Percentiles rank a stretch among this genome's conserved stretches.
These are phyloP conservation scores for Bombus turneri DNA, from an alignment of 1,140 invertebrate genomes.

Conservation along the genomic window DNA sequence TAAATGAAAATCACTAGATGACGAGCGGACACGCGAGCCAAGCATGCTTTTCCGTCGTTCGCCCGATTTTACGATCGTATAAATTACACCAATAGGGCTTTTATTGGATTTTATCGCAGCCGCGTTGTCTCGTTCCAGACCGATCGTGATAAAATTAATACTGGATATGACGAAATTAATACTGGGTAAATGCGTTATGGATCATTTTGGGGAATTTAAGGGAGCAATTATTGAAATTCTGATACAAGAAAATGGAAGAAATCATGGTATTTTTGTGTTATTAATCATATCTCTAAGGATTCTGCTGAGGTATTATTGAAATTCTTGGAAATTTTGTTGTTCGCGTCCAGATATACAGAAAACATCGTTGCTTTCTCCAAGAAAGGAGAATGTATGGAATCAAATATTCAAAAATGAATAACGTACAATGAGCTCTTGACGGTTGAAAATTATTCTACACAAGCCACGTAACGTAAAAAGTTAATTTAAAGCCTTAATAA, in stretches of 20 bases:
- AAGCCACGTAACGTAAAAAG: background rate
- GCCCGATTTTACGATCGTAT: background rate
- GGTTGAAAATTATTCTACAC: background rate
- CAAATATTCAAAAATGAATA: background rate
- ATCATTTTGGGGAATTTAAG: background rate
- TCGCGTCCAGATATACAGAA: too few relatives aligned
- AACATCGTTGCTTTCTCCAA: background rate
- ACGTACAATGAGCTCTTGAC: background rate
- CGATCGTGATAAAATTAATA: background rate
- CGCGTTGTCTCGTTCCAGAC: background rate
- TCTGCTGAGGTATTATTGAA: background rate
- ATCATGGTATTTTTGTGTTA: background rate
- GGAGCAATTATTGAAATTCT: background rate
- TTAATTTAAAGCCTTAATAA: background rate
- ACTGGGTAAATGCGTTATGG: too few relatives aligned
- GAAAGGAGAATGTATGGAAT: background rate
- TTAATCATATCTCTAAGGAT: background rate
- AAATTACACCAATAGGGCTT: slow-evolving; percentile 31
- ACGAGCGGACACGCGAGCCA: slow-evolving; percentile 23
- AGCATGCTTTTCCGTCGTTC: slow-evolving; percentile 23
- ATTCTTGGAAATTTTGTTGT: too few relatives aligned
- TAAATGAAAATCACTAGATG: slow-evolving; percentile 24
- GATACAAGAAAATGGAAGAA: background rate
- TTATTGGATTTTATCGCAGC: background rate
- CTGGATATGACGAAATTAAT: too few relatives aligned